phyloP scores from a whole-genome alignment of 1,140 invertebrate genomes.

The Heliothis virescens region DNA sequence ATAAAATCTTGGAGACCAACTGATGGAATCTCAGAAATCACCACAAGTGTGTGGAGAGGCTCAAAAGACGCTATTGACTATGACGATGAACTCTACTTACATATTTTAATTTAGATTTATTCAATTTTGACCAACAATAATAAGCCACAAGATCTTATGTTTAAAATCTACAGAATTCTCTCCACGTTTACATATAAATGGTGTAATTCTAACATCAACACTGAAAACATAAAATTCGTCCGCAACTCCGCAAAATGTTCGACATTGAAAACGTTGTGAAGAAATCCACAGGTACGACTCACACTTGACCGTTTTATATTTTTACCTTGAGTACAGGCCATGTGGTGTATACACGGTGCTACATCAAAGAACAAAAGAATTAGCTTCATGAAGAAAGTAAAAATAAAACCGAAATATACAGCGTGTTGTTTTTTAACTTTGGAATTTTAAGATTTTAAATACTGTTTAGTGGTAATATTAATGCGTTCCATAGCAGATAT shows the following conservation, averaged over 20 bases:
- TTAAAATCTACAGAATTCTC: too few relatives aligned
- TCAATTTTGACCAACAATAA: too few relatives aligned
- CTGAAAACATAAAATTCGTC: background rate
- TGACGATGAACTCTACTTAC: too few relatives aligned
- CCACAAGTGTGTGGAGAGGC: too few relatives aligned
- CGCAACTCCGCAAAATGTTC: background rate
- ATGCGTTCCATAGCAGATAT: background rate
- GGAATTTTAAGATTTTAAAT: background rate
- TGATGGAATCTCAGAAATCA: too few relatives aligned
- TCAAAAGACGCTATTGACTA: too few relatives aligned
- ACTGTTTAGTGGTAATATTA: background rate
- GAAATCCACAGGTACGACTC: slow-evolving; percentile 44
- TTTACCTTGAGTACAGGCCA: slow-evolving; percentile 66
- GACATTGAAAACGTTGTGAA: too few relatives aligned
- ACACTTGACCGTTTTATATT: slow-evolving; percentile 66
- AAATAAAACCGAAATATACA: slow-evolving; percentile 73
- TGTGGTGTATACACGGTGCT: slow-evolving; percentile 69
- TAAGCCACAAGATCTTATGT: too few relatives aligned
- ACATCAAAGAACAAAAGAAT: slow-evolving; percentile 84
- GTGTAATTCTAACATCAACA: too few relatives aligned
- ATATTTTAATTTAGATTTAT: too few relatives aligned
- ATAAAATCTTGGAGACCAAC: too few relatives aligned
- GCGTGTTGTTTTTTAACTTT: slow-evolving; percentile 47
- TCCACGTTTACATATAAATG: too few relatives aligned
- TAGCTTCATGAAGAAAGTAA: slow-evolving; percentile 77